Base-by-base conservation (phyloP, 2,888 invertebrate genomes). In the Conistra vaccinii region DNA sequence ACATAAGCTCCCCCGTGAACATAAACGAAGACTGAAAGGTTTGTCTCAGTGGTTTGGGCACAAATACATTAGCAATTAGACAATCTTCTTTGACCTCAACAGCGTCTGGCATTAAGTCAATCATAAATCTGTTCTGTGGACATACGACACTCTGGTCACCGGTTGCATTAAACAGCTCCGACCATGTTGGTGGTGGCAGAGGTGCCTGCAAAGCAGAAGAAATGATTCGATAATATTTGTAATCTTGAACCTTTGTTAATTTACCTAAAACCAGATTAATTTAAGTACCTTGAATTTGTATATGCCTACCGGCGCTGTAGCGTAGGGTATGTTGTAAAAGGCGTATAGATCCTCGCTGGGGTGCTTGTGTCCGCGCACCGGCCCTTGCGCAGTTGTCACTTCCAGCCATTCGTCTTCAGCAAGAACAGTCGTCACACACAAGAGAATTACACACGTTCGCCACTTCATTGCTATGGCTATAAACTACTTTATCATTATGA, bases 31-130 rank as follows among this genome's bases (percentile, higher is more conserved):
- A 92, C 91, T 9, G 92, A 88, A 7, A 89, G 84, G 3, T 91
- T 87, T 20, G 77, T 85, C 48, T 87, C 87, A 23, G 86, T 69
- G 9, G 92, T 94, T 92, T 90, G 4, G 94, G 93, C 2, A 93
- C 93, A 69, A 91, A 94, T 9, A 95, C 90, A 80, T 93, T 95
- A 26, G 94, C 89, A 48, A 93, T 84, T 1, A 95, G 89, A 71
- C 95, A 95, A 55, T 95, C 91, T 71, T 95, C 95, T 69, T 88
- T 85, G 63, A 86, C 74, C 4, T 35, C 48, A 32, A 32, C 0
- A 2, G 0, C 1, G 76, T 48, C 51, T 86, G 7, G n/a, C 1
- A 57, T 23, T 0, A 10, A 0, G 20, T 26, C 17, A 29, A 29
- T 3, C n/a, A n/a, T 14, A 42, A 2, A 9, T 45, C 4, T 26